A percentile compares a stretch with the other conserved stretches of the same genome.
Conservation (phyloP, 1,140 invertebrate genomes). For the Samia ricini region DNA sequence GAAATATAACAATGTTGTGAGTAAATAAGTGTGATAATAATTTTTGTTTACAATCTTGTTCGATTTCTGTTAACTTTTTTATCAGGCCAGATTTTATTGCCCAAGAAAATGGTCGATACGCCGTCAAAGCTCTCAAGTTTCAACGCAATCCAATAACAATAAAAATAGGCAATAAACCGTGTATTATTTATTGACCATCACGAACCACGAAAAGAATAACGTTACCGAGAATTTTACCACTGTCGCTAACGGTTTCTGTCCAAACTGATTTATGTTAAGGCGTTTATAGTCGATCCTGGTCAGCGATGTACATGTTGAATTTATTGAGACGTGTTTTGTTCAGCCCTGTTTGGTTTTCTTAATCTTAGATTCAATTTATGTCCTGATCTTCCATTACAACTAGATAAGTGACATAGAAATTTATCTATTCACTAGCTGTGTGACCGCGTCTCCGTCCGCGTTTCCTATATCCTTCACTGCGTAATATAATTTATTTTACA, state of each 20-base stretch:
- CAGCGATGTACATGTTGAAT: constrained; percentile 19
- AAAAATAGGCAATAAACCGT: constrained; percentile 47
- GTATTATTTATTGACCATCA: constrained; percentile 54
- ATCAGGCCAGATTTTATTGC: constrained; percentile 42
- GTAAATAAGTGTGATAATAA: too few relatives aligned
- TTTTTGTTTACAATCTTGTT: constrained; percentile 5
- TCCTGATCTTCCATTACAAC: too few relatives aligned
- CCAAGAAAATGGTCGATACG: constrained; percentile 35
- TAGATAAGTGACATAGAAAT: too few relatives aligned
- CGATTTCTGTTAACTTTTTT: constrained; percentile 26
- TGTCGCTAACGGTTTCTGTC: constrained; percentile 13
- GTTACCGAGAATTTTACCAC: constrained; percentile 30
- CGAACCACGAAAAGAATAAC: constrained; percentile 44
- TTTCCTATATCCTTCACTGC: too few relatives aligned
- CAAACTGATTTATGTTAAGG: constrained; percentile 22
- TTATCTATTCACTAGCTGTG: too few relatives aligned
- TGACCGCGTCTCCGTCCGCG: too few relatives aligned
- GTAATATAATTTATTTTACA: too few relatives aligned
- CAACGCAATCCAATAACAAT: constrained; percentile 55
- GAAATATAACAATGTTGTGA: too few relatives aligned
- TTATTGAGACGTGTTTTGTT: too few relatives aligned
- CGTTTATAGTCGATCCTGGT: constrained; percentile 20
- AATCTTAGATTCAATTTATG: too few relatives aligned
- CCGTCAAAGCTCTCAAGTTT: constrained; percentile 37
- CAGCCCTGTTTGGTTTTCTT: too few relatives aligned